Evolutionary conservation across 2,888 invertebrate genomes (phyloP), one percentile per base, ranked within the genome.

Genomic region (Thera obeliscata): DNA sequence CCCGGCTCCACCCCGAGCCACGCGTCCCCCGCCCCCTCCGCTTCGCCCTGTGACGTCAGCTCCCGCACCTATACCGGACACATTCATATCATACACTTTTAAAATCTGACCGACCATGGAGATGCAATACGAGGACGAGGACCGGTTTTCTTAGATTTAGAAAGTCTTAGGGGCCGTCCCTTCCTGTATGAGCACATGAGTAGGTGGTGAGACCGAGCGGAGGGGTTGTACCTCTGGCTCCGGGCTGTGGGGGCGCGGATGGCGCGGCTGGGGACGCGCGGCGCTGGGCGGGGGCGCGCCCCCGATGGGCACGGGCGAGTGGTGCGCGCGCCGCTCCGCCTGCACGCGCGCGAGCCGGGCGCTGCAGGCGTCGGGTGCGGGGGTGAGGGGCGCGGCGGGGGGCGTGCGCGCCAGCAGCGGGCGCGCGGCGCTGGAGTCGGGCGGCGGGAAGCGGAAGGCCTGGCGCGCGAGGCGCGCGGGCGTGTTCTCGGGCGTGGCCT

Each of bases 401-500:
- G 76, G 76, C 86, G 68, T 65, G 64, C 68, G 64, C 5, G 54
- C 58, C 41, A 69, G 48, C 33, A 69, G 48, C n/a, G 64, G 55
- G 7, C 68, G 87, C 56, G 54, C 65, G 35, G 66, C 95, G 95
- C 81, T 48, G 63, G 63, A 66, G 48, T 69, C 69, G 11, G 62
- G 35, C 56, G 63, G 67, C 69, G 74, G 76, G 76, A 69, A 94
- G 70, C 95, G 94, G 64, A 95, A 94, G 64, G 91, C 95, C 87
- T 95, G 95, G 78, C 95, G 94, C 89, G 96, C 56, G 96, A 95
- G 55, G 96, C 96, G 78, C 96, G 78, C 65, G 33, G 98, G 97
- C 49, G 98, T 98, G 57, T 97, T 97, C 92, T 98, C 98, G 0
- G 98, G 68, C 50, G 68, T 69, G 9, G 68, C 68, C 66, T 69